Percentiles rank a stretch among this genome's conserved stretches.
Evolutionary conservation across 2,113 vertebrate species (phyloP).

Genomic region (Xenopus laevis): DNA sequence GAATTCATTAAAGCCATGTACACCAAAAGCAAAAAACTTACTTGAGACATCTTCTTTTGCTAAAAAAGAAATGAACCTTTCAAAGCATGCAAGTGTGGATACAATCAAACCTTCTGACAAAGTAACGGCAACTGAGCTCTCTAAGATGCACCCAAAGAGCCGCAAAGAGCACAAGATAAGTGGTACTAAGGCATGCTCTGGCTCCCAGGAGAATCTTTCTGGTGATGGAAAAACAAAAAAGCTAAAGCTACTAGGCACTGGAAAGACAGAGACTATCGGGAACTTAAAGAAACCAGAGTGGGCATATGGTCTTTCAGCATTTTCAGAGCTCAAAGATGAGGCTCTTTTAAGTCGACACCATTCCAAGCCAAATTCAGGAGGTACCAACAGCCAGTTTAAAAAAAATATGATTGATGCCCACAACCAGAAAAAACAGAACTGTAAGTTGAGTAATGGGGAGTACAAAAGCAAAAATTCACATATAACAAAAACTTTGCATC

Average conservation of each 20-base stretch:
- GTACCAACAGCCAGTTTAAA: conserved; percentile 61
- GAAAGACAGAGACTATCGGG: conserved; percentile 55
- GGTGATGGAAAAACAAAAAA: conserved; percentile 75
- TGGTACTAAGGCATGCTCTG: conserved; percentile 58
- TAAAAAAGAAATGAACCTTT: conserved; percentile 53
- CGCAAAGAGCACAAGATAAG: conserved; percentile 71
- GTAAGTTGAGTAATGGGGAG: conserved; percentile 66
- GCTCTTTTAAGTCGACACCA: conserved; percentile 70
- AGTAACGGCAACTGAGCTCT: conserved; percentile 34
- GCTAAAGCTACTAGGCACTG: conserved; percentile 48
- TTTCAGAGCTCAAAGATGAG: conserved; percentile 67
- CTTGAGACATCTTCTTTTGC: conserved; percentile 51
- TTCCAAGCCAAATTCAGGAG: conserved; percentile 64
- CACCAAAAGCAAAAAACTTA: conserved; percentile 54
- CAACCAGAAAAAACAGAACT: conserved; percentile 70
- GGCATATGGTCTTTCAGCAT: conserved; percentile 67
- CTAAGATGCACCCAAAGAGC: conserved; percentile 67
- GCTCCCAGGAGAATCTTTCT: conserved; percentile 75
- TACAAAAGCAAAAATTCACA: conserved; percentile 73
- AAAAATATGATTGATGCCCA: conserved; percentile 65
- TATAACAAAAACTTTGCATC: conserved; percentile 66
- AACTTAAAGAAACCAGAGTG: conserved; percentile 65
- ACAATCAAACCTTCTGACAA: conserved; percentile 58
- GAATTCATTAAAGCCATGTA: background rate
- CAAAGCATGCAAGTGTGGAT: conserved; percentile 50